Conservation (phyloP, 2,888 invertebrate species). For the Hirudinaria manillensis region DNA sequence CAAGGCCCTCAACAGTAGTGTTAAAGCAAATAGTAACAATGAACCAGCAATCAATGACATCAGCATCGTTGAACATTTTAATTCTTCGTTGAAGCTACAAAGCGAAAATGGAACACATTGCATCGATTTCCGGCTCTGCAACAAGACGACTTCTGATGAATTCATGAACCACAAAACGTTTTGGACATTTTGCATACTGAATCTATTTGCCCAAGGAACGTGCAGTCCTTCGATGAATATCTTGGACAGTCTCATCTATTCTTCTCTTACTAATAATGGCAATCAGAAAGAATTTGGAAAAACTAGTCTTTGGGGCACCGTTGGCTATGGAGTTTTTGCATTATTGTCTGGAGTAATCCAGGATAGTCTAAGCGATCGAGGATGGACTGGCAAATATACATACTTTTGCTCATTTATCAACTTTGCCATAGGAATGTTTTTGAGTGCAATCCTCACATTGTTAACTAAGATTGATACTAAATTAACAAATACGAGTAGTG, state of each 20-base stretch:
- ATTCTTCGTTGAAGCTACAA: no score
- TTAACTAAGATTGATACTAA: not conserved
- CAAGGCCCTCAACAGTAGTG: no score
- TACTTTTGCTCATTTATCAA: not conserved
- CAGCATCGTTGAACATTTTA: not conserved
- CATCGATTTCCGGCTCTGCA: not conserved
- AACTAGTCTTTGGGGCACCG: slow-evolving; percentile 78
- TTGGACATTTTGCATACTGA: slow-evolving; percentile 74
- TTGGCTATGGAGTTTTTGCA: slow-evolving; percentile 67
- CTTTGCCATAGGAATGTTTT: not conserved
- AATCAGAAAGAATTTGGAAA: slow-evolving; percentile 58
- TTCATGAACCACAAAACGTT: slow-evolving; percentile 55
- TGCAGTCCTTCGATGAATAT: slow-evolving; percentile 77
- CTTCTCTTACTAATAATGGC: slow-evolving; percentile 73
- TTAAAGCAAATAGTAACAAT: no score
- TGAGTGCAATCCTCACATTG: not conserved
- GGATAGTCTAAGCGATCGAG: slow-evolving; percentile 37
- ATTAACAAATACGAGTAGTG: not conserved
- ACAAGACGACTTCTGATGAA: not conserved
- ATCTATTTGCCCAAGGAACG: slow-evolving; percentile 75
- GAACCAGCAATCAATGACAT: not conserved
- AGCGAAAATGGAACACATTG: not conserved
- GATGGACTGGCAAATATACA: not conserved
- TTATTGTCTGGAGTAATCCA: slow-evolving; percentile 47
- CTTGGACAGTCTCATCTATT: slow-evolving; percentile 79